Percentiles rank a stretch among this genome's conserved stretches.
phyloP scores from a whole-genome alignment of 30 jellyfish, hydroid and myxozoan genomes.

The Hydractinia symbiolongicarpus region DNA sequence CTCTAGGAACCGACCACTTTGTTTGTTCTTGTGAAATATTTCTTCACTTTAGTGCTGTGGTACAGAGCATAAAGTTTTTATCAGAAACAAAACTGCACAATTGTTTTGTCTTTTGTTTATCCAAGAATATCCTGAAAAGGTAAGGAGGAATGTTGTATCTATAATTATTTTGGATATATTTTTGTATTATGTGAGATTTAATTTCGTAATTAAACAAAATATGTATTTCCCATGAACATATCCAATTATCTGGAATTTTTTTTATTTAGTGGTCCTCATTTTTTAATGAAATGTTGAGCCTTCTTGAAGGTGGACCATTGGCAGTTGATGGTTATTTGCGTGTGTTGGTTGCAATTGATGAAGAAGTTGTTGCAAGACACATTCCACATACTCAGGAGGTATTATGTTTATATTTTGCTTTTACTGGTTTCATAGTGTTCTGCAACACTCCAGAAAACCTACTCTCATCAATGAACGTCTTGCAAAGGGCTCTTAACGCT shows the following conservation, averaged over 20 bases:
- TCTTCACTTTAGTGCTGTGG: slow-evolving; percentile 43
- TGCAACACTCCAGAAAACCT: no score
- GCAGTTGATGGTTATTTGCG: slow-evolving; percentile 77
- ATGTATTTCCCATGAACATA: neutral
- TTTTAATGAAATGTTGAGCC: slow-evolving; percentile 59
- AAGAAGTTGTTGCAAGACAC: slow-evolving; percentile 89
- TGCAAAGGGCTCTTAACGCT: no score
- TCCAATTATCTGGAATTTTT: neutral
- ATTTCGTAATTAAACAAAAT: neutral
- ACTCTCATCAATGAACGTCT: no score
- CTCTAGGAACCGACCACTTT: no score
- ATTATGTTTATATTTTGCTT: neutral
- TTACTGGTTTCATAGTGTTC: neutral
- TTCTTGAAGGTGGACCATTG: slow-evolving; percentile 46
- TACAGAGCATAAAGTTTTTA: slow-evolving; percentile 36
- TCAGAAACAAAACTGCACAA: slow-evolving; percentile 76
- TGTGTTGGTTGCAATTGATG: slow-evolving; percentile 79
- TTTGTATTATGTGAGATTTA: neutral
- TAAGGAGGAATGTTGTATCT: neutral
- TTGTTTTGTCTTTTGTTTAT: slow-evolving; percentile 55
- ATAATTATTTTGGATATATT: neutral
- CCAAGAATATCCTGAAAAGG: slow-evolving; percentile 70
- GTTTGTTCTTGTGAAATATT: neutral
- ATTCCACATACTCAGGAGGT: slow-evolving; percentile 60
- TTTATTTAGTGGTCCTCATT: slow-evolving; percentile 67